A percentile compares a stretch with the other conserved stretches of the same genome.
These are phyloP conservation scores for Halocaridina rubra DNA, from an alignment of 2,888 invertebrate genomes.

Conservation along the genomic window DNA sequence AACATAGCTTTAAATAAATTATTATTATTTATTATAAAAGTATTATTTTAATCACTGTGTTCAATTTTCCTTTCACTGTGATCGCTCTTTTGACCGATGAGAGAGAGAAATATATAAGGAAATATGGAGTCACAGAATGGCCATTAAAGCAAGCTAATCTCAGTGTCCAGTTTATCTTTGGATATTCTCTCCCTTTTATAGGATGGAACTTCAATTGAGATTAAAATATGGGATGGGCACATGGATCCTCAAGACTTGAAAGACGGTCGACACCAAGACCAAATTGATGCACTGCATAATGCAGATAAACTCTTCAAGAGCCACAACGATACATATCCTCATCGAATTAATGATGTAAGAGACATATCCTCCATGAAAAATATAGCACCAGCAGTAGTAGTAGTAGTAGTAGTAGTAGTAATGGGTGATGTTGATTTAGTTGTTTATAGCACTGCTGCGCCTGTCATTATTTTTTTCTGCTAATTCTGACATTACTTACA, in stretches of 20 bases:
- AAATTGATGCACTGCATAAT: not conserved
- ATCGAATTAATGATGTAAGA: constrained; percentile 26
- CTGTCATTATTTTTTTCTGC: too few species aligned
- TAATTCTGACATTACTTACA: too few species aligned
- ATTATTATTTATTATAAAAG: not conserved
- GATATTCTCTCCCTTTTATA: constrained; percentile 18
- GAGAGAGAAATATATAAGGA: not conserved
- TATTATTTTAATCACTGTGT: not conserved
- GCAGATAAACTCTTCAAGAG: not conserved
- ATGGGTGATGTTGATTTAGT: not conserved
- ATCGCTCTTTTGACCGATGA: too few species aligned
- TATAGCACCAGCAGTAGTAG: too few species aligned
- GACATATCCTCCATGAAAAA: not conserved
- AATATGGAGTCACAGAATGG: too few species aligned
- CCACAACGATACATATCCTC: not conserved
- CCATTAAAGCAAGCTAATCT: too few species aligned
- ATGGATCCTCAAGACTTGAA: constrained; percentile 15
- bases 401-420: too few species aligned
- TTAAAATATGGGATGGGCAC: constrained; percentile 64
- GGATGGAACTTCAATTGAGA: constrained; percentile 63
- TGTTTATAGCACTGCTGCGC: not conserved
- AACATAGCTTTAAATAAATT: too few species aligned
- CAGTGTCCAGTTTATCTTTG: too few species aligned
- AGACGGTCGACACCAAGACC: not conserved
- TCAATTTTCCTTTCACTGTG: not conserved